A percentile compares a stretch with the other conserved stretches of the same genome.
Conservation (phyloP, 2,797 vertebrate genomes). For the Scolopax rusticola region DNA sequence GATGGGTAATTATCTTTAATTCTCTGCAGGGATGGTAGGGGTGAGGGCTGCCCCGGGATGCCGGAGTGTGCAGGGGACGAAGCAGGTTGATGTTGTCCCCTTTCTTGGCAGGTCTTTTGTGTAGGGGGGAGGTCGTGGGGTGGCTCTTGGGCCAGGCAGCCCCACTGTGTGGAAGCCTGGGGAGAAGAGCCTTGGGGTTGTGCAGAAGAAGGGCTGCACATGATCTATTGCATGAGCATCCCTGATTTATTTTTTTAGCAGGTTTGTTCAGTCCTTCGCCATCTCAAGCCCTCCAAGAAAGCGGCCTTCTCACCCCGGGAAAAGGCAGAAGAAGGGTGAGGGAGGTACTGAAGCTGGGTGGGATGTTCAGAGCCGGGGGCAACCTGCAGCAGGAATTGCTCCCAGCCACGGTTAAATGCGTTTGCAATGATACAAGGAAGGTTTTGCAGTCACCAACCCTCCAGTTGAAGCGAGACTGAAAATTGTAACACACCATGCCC, state of each 20-base stretch:
- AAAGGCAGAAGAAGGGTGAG: neutral
- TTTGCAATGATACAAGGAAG: neutral
- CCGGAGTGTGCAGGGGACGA: rapidly evolving
- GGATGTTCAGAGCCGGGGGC: neutral
- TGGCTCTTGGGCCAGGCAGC: neutral
- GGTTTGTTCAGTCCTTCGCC: neutral
- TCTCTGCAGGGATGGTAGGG: neutral
- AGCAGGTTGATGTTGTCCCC: neutral
- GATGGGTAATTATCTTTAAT: conserved; percentile 29
- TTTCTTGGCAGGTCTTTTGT: neutral
- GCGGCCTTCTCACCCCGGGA: neutral
- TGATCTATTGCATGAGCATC: neutral
- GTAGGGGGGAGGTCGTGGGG: no score
- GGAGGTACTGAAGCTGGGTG: neutral
- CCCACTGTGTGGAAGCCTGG: neutral
- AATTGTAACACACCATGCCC: neutral
- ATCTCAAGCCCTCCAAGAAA: neutral
- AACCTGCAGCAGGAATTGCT: neutral
- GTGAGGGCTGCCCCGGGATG: rapidly evolving
- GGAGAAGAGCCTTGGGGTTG: neutral
- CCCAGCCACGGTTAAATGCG: neutral
- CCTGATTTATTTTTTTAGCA: neutral
- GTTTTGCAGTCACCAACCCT: neutral
- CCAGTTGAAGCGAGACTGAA: conserved; percentile 23
- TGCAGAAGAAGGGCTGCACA: neutral